Percentiles rank a stretch among this genome's conserved stretches.
Evolutionary conservation across 2,797 vertebrate species (phyloP).

Genomic region (Neopelma chrysocephalum): DNA sequence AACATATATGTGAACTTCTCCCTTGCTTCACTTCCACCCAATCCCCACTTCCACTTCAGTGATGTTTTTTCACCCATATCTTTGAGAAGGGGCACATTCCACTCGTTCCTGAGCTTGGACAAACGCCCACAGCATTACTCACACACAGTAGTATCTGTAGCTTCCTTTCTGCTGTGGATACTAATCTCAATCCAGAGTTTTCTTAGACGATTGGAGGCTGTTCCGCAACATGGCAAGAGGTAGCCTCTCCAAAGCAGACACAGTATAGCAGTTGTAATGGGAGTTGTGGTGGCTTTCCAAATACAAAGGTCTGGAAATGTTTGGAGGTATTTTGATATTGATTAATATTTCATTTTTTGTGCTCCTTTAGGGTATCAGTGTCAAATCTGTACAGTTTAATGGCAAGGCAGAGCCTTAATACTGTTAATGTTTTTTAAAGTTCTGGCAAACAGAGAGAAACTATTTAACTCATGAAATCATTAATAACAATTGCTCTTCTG

Average conservation of each 20-base stretch:
- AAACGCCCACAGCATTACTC: not conserved
- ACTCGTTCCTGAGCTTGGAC: constrained; percentile 6
- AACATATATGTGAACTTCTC: not conserved
- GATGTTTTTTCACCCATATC: constrained; percentile 38
- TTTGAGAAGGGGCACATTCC: constrained; percentile 42
- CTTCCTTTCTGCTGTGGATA: constrained; percentile 29
- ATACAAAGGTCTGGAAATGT: not conserved
- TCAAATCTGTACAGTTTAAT: not conserved
- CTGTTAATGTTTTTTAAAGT: constrained; percentile 12
- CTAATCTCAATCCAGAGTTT: constrained; percentile 38
- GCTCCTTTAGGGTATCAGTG: not conserved
- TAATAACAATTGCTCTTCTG: not conserved
- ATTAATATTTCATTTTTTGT: not conserved
- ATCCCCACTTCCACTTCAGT: not conserved
- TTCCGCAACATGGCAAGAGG: constrained; percentile 9
- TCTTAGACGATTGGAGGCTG: not conserved
- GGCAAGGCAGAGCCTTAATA: not conserved
- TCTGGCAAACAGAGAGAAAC: not conserved
- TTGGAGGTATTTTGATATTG: constrained; percentile 9
- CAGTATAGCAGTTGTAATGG: not conserved
- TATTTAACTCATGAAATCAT: not conserved
- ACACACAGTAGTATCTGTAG: not conserved
- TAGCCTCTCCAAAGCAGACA: not conserved
- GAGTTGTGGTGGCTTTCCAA: not conserved
- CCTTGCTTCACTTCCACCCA: not conserved